Evolutionary conservation across 2,113 vertebrate genomes (phyloP).

Genomic region (Chloroceryle aenea): DNA sequence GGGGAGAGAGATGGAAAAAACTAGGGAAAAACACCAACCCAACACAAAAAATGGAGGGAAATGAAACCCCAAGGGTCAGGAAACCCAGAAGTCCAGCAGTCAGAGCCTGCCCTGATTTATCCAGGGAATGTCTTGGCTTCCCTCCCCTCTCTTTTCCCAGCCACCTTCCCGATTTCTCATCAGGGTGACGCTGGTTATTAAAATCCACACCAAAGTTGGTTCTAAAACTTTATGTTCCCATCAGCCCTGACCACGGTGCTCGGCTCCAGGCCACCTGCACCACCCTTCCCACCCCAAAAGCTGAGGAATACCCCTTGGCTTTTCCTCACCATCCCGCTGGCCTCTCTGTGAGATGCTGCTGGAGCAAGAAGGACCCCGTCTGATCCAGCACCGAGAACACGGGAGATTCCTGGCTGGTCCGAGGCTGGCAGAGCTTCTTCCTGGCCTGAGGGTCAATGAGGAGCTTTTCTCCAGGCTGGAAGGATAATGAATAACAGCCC

Average conservation of each 20-base stretch:
- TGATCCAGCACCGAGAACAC: rapidly evolving
- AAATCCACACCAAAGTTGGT: rapidly evolving
- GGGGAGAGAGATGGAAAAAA: neutral
- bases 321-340: neutral
- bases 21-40: too few relatives aligned
- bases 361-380: rapidly evolving
- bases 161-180: neutral
- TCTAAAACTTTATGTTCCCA: rapidly evolving
- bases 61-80: too few relatives aligned
- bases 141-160: neutral
- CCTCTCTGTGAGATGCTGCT: neutral
- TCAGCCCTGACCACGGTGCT: rapidly evolving
- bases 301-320: neutral
- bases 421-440: neutral
- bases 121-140: neutral
- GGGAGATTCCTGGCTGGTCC: rapidly evolving
- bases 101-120: neutral
- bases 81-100: neutral
- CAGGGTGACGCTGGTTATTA: rapidly evolving
- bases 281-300: neutral
- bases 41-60: neutral
- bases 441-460: neutral
- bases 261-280: neutral
- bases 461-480: neutral
- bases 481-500: conserved; percentile 53